Percentiles rank a stretch among this genome's conserved stretches.
Conservation (phyloP, 2,888 invertebrate species). For the Thera obeliscata region DNA sequence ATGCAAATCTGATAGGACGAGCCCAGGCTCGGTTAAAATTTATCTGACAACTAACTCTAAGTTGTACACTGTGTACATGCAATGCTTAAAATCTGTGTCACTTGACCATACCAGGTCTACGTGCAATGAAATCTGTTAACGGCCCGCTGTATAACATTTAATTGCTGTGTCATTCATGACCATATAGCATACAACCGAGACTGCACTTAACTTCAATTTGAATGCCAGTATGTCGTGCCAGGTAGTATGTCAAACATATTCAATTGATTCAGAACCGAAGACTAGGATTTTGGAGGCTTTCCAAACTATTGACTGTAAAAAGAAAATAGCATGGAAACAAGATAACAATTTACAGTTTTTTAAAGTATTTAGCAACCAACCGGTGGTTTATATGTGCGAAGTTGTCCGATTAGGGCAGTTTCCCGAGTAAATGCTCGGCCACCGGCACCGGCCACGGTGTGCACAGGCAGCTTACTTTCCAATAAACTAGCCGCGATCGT, state of each 20-base stretch:
- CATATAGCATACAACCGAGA: slow-evolving; percentile 25
- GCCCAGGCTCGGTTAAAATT: no score
- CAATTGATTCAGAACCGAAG: slow-evolving; percentile 7
- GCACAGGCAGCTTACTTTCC: slow-evolving; percentile 77
- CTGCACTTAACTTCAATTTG: slow-evolving; percentile 19
- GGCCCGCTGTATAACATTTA: slow-evolving; percentile 41
- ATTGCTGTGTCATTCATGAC: slow-evolving; percentile 41
- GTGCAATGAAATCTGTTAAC: slow-evolving; percentile 45
- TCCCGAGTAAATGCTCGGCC: slow-evolving; percentile 59
- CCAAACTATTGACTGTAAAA: neutral
- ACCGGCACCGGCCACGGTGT: slow-evolving; percentile 65
- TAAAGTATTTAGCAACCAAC: slow-evolving; percentile 24
- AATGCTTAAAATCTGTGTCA: slow-evolving; percentile 42
- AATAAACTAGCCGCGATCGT: slow-evolving; percentile 76
- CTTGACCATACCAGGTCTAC: slow-evolving; percentile 41
- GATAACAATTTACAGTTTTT: neutral
- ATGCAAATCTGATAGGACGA: slow-evolving; percentile 22
- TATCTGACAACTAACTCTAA: neutral
- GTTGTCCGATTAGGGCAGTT: slow-evolving; percentile 55
- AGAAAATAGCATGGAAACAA: neutral
- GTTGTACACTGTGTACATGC: slow-evolving; percentile 34
- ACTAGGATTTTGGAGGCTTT: slow-evolving; percentile 3
- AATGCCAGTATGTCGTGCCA: slow-evolving; percentile 28
- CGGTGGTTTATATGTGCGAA: slow-evolving; percentile 42
- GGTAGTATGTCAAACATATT: slow-evolving; percentile 12